Percentiles rank a stretch among this genome's conserved stretches.
Conservation (phyloP, 1,140 invertebrate genomes). For the Drosophila busckii region DNA sequence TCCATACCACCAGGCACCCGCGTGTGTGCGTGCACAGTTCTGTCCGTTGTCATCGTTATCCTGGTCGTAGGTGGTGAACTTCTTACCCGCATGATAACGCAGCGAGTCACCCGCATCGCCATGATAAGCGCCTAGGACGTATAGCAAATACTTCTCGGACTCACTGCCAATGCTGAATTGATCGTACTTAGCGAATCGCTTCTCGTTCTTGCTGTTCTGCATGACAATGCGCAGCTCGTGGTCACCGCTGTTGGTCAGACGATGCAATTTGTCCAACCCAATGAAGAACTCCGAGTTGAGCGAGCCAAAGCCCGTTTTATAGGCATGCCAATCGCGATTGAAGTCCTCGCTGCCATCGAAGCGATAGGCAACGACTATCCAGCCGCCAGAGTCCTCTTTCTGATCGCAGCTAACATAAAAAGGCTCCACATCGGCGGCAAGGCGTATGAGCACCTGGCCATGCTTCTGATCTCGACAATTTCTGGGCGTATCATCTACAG, state of each 20-base stretch:
- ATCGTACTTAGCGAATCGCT: conserved; percentile 82
- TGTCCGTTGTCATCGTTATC: conserved; percentile 86
- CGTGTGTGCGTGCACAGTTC: conserved; percentile 84
- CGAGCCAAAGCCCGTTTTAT: conserved; percentile 83
- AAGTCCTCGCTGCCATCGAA: conserved; percentile 83
- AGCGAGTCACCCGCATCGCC: conserved; percentile 85
- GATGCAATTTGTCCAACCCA: conserved; percentile 82
- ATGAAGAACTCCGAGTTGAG: conserved; percentile 83
- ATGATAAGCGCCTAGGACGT: conserved; percentile 82
- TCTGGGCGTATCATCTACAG: conserved; percentile 24
- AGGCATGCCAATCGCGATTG: conserved; percentile 82
- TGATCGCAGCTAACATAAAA: conserved; percentile 83
- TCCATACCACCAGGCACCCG: conserved; percentile 84
- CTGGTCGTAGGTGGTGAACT: conserved; percentile 85
- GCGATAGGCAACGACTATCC: conserved; percentile 83
- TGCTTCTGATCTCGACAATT: conserved; percentile 45
- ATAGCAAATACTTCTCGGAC: conserved; percentile 83
- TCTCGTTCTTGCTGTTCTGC: conserved; percentile 80
- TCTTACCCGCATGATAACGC: conserved; percentile 84
- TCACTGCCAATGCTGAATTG: conserved; percentile 84
- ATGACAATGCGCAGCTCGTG: conserved; percentile 84
- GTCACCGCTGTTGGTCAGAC: conserved; percentile 81
- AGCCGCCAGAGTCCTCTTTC: conserved; percentile 80
- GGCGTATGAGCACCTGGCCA: conserved; percentile 34
- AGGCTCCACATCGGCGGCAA: conserved; percentile 58